Conservation (phyloP, 2,888 invertebrate genomes). For the Sympetrum striolatum region DNA sequence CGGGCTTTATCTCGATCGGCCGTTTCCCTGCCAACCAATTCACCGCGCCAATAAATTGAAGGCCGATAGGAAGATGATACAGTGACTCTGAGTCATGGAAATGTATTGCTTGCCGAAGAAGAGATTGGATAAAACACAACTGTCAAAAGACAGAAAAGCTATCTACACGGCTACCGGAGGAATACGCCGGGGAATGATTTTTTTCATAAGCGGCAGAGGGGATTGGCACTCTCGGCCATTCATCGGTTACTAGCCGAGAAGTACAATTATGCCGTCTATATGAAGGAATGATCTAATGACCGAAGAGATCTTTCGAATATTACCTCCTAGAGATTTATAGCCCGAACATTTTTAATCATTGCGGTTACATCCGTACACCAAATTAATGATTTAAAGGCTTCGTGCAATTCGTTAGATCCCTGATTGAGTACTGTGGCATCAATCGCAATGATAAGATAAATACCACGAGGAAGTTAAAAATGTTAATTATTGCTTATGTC, state of each 20-base stretch:
- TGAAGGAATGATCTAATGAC: neutral
- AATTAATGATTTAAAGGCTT: neutral
- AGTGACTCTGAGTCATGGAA: conserved; percentile 15
- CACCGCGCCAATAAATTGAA: neutral
- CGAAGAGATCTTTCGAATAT: neutral
- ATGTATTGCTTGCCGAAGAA: conserved; percentile 14
- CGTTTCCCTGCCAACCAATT: neutral
- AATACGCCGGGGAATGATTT: neutral
- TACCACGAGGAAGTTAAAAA: too few relatives aligned
- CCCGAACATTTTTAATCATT: neutral
- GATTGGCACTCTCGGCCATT: neutral
- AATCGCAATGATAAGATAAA: too few relatives aligned
- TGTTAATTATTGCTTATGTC: too few relatives aligned
- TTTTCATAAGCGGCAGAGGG: neutral
- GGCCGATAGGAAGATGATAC: neutral
- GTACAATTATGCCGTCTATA: conserved; percentile 25
- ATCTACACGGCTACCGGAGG: conserved; percentile 14
- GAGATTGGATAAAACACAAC: neutral
- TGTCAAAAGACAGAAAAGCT: neutral
- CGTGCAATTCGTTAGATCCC: too few relatives aligned
- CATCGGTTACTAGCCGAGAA: neutral
- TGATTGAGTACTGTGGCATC: too few relatives aligned
- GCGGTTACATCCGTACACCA: neutral
- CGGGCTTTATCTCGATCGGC: neutral
- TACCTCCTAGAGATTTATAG: conserved; percentile 1